Conservation (phyloP, 2,113 vertebrate species). For the Paedocypris sp. region DNA sequence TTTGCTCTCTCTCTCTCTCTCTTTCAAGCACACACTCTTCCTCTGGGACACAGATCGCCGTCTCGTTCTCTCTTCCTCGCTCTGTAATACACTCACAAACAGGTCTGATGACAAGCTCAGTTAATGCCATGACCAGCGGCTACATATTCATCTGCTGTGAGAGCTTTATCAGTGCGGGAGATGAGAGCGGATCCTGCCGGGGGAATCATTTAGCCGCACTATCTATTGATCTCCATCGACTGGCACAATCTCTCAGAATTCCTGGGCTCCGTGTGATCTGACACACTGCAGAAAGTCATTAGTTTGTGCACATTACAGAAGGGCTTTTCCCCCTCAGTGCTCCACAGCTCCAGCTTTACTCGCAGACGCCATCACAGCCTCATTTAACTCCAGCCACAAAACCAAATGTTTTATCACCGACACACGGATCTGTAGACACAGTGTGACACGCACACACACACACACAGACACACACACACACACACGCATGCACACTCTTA, state of each 20-base stretch:
- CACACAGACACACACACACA: no score
- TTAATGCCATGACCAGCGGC: slow-evolving; percentile 29
- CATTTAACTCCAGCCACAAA: no score
- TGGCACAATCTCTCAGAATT: background rate
- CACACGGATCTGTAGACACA: no score
- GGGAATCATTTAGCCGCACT: slow-evolving; percentile 24
- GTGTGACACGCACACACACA: no score
- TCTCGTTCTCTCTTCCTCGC: slow-evolving; percentile 17
- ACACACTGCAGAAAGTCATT: background rate
- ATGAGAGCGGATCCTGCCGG: slow-evolving; percentile 7
- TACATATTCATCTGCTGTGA: slow-evolving; percentile 34
- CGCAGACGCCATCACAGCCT: no score
- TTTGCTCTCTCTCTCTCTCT: slow-evolving; percentile 17
- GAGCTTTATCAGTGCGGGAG: slow-evolving; percentile 20
- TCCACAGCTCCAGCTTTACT: no score
- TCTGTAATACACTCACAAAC: slow-evolving; percentile 23
- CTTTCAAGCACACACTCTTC: slow-evolving; percentile 41
- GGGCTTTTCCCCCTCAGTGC: no score
- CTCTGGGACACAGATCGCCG: slow-evolving; percentile 18
- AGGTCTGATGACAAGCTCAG: slow-evolving; percentile 17
- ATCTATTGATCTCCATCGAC: slow-evolving; percentile 24
- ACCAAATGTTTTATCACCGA: no score
- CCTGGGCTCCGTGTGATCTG: slow-evolving; percentile 6
- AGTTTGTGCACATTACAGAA: background rate
- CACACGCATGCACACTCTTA: no score